Conservation (phyloP, 2,113 vertebrate genomes). For the Gobius niger region DNA sequence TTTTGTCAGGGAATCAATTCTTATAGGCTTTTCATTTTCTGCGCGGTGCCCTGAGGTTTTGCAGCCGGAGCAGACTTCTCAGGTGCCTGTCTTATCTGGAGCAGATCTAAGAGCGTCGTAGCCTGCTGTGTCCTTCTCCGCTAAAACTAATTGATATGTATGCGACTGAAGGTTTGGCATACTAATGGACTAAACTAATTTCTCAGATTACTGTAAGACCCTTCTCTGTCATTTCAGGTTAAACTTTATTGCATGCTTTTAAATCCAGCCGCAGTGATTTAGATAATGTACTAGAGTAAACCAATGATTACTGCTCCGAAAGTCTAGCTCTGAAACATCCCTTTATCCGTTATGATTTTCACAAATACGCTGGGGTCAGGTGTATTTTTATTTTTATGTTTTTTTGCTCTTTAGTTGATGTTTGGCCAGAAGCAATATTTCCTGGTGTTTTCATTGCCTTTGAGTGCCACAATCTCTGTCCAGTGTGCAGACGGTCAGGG, state of each 20-base stretch:
- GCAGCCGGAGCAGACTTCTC: conserved; percentile 44
- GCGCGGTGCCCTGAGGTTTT: conserved; percentile 50
- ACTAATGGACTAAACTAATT: conserved; percentile 64
- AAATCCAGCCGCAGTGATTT: conserved; percentile 50
- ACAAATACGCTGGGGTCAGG: background rate
- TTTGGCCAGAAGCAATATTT: conserved; percentile 18
- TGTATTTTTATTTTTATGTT: background rate
- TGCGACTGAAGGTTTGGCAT: conserved; percentile 49
- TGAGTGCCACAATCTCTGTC: conserved; percentile 17
- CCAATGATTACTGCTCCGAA: conserved; percentile 6
- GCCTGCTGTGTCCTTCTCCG: conserved; percentile 55
- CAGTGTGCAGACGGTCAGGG: conserved; percentile 64
- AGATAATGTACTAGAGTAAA: conserved; percentile 37
- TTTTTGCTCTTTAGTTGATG: background rate
- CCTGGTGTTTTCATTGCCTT: conserved; percentile 36
- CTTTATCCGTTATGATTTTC: conserved; percentile 1
- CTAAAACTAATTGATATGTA: conserved; percentile 62
- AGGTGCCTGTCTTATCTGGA: conserved; percentile 62
- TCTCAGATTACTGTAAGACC: conserved; percentile 49
- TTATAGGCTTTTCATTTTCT: conserved; percentile 73
- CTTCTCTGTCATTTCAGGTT: conserved; percentile 50
- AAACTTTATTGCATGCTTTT: conserved; percentile 51
- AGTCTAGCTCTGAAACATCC: background rate
- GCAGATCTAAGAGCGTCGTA: conserved; percentile 47
- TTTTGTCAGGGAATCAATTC: conserved; percentile 72